Base-by-base conservation (phyloP, 2,797 vertebrate genomes). In the Harpagifer antarcticus region DNA sequence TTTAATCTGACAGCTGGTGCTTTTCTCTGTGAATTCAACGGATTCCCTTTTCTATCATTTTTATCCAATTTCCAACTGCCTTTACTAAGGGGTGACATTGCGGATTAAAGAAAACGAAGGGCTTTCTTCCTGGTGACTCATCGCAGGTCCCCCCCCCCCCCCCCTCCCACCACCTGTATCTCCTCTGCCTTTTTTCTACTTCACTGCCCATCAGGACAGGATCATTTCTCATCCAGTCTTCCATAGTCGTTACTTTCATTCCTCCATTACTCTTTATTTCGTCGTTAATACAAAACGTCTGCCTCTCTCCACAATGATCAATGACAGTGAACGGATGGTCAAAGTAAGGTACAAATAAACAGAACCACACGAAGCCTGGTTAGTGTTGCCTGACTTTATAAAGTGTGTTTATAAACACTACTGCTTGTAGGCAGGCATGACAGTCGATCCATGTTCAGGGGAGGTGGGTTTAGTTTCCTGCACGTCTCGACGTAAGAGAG, bases 121-220 rank as follows among this genome's bases (percentile, higher is more conserved):
- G 20, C 31, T 60, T 69, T 64, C 57, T 62, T 69, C 61, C 57
- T 44, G 78, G 70, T 87, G 79, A 88, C 73, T 85, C 86, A 87
- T 84, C 62, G 48, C 45, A 57, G 57, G 15, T 73, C 8, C 20
- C 20, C n/a, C n/a, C n/a, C n/a, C n/a, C 20, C 27, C 13, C 4
- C 20, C 1, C 4, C 4, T 11, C 37, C 37, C 13, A n/a, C 42
- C 3, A 3, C 68, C 31, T 55, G 17, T 49, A 49, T 68, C 66
- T 59, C 45, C 57, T 42, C 43, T 60, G n/a, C 40, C 55, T 65
- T 2, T 8, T 73, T 78, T 79, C 57, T 23, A 62, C 72, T 61
- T 61, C 2, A 13, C 68, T 55, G 55, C 31, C 37, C 61, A 64
- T 50, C 56, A 80, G 45, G 72, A 69, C 33, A 78, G 40, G 61